Evolutionary conservation across 2,888 invertebrate genomes (phyloP).

Genomic region (Bellardia pandia): DNA sequence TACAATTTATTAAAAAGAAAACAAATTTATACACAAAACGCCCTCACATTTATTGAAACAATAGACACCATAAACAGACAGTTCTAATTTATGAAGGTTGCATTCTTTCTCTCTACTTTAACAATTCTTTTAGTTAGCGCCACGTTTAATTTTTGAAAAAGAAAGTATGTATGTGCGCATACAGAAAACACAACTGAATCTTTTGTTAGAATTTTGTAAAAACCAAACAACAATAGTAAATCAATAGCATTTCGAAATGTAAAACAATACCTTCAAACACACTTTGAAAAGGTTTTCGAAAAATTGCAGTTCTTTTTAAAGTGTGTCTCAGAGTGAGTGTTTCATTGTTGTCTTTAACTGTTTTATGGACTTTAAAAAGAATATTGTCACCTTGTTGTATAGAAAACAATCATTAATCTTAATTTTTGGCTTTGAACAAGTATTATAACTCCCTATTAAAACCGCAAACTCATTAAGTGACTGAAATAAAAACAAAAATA

Average conservation of each 20-base stretch:
- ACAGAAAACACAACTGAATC: background rate
- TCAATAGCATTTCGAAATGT: conserved; percentile 30
- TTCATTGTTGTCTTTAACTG: background rate
- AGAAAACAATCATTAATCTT: conserved; percentile 20
- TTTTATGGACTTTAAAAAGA: background rate
- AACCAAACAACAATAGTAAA: conserved; percentile 34
- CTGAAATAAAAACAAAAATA: background rate
- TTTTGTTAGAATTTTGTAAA: conserved; percentile 6
- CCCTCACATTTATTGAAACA: conserved; percentile 48
- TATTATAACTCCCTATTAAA: background rate
- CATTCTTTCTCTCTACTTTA: background rate
- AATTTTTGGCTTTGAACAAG: background rate
- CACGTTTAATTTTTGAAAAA: too few species aligned
- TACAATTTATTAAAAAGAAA: conserved; percentile 17
- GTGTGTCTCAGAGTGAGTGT: background rate
- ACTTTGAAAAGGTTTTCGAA: conserved; percentile 1
- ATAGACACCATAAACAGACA: conserved; percentile 26
- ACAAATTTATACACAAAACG: conserved; percentile 45
- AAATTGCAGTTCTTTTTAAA: background rate
- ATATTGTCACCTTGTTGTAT: conserved; percentile 20
- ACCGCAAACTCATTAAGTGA: conserved; percentile 5
- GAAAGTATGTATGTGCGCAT: too few species aligned
- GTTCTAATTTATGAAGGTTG: conserved; percentile 3
- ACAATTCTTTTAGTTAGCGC: too few species aligned
- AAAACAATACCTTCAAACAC: background rate